Evolutionary conservation across 1,140 invertebrate genomes (phyloP), one percentile per base, ranked within the genome.

Genomic region (Gonioctena quinquepunctata): DNA sequence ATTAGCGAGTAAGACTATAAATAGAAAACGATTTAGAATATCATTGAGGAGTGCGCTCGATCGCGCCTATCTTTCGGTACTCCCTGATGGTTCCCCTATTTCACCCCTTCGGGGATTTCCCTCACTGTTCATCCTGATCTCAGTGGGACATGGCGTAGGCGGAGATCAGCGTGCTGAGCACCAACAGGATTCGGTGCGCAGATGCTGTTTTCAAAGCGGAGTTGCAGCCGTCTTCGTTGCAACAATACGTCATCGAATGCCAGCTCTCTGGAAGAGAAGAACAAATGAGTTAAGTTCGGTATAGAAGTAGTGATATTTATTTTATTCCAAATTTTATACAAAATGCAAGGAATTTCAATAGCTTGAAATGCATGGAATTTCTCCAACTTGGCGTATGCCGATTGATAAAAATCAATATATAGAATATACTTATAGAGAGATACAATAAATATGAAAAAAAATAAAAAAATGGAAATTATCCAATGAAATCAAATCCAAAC

Each of bases 161-260:
- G 3, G 8, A 11, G 13, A 66, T 13, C 8, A 54, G 11, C 21
- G 18, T 18, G 42, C 49, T 18, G 49, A 49, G 19, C 42, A 52
- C 11, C 3, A 64, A 18, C 11, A 23, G 52, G n/a, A 61, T 52
- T 11, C 23, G 19, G n/a, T n/a, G n/a, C 50, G 63, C 8, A 23
- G 25, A 23, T 1, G 13, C 2, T 54, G 23, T 3, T 28, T 18
- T 18, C 2, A 23, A 4, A 7, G 68, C 67, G 19, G 68, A 78
- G 79, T 90, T 90, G 82, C 89, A 90, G 26, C 87, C 88, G 59
- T 89, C 87, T 48, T 87, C 83, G 57, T 86, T 84, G 75, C 89
- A 90, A 82, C 89, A 90, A 78, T 88, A 90, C 5, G 88, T 89
- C 56, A 86, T 85, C 16, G 88, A 88, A 61, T 88, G 88, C 88